Evolutionary conservation across 2,113 vertebrate genomes (phyloP).

Genomic region (Cinclus mexicanus): DNA sequence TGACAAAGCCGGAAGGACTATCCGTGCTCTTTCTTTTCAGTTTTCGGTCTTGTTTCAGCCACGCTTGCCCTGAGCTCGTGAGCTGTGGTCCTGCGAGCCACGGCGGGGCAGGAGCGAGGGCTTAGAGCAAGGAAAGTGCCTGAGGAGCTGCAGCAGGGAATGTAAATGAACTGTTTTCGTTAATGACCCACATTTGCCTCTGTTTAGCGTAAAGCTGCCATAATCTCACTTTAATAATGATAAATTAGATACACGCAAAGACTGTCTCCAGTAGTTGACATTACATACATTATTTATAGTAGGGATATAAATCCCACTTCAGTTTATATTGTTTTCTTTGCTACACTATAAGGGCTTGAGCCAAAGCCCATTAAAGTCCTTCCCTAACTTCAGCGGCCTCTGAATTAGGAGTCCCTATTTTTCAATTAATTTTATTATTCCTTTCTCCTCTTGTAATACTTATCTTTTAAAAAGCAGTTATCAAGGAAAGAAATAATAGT

Average conservation of each 20-base stretch:
- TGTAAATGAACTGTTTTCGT: background rate
- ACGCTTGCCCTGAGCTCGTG: rapidly evolving
- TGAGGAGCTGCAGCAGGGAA: background rate
- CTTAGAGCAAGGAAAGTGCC: background rate
- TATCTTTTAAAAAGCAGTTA: background rate
- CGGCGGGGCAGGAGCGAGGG: background rate
- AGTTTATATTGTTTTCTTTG: constrained; percentile 47
- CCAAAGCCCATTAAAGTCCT: constrained; percentile 50
- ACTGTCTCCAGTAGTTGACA: background rate
- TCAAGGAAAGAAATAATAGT: background rate
- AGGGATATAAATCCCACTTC: constrained; percentile 34
- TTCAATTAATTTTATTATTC: constrained; percentile 1
- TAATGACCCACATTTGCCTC: constrained; percentile 28
- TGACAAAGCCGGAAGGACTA: background rate
- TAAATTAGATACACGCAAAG: constrained; percentile 11
- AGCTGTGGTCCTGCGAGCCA: background rate
- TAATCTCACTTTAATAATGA: constrained; percentile 55
- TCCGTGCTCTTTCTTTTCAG: rapidly evolving
- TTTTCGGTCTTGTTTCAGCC: background rate
- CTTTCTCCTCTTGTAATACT: background rate
- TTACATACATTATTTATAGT: constrained; percentile 52
- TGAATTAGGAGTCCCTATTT: background rate
- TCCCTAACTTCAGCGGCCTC: background rate
- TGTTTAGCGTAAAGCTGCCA: constrained; percentile 44
- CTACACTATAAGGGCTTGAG: background rate